phyloP scores from a whole-genome alignment of 2,797 vertebrate genomes.

The Vultur gryphus region DNA sequence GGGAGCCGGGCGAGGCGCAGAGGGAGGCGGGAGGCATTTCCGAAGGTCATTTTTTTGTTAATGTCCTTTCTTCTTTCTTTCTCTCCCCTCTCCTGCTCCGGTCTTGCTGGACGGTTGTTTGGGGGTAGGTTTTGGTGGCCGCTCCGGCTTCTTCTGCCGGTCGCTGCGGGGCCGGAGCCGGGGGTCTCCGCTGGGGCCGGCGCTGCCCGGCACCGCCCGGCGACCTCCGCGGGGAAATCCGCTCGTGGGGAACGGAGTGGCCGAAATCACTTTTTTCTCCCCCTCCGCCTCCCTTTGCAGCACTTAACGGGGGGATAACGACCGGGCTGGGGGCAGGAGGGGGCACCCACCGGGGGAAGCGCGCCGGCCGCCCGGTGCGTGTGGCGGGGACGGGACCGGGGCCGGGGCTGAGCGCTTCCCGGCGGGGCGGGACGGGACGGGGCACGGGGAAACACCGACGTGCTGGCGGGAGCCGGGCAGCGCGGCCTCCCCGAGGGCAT shows the following conservation, averaged over 20 bases:
- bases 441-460: not conserved
- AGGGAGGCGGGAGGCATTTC: not conserved
- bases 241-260: not conserved
- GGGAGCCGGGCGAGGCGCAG: not conserved
- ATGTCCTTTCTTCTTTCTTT: not conserved
- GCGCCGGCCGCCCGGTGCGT: not conserved
- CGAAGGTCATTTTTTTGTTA: not conserved
- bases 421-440: not conserved
- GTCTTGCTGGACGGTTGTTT: not conserved
- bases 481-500: not conserved
- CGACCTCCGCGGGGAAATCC: not conserved
- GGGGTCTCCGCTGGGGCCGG: not conserved
- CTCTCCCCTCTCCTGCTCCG: not conserved
- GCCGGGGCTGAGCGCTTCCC: not conserved
- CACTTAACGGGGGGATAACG: not conserved
- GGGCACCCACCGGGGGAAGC: not conserved
- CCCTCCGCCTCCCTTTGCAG: not conserved
- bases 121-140: no score
- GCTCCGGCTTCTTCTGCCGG: not conserved
- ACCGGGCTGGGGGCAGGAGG: not conserved
- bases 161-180: not conserved
- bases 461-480: not conserved
- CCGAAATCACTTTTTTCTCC: not conserved
- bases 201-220: not conserved
- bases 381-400: not conserved